Base-by-base conservation (phyloP, 2,113 vertebrate genomes). In the Sarotherodon lohbergeri region DNA sequence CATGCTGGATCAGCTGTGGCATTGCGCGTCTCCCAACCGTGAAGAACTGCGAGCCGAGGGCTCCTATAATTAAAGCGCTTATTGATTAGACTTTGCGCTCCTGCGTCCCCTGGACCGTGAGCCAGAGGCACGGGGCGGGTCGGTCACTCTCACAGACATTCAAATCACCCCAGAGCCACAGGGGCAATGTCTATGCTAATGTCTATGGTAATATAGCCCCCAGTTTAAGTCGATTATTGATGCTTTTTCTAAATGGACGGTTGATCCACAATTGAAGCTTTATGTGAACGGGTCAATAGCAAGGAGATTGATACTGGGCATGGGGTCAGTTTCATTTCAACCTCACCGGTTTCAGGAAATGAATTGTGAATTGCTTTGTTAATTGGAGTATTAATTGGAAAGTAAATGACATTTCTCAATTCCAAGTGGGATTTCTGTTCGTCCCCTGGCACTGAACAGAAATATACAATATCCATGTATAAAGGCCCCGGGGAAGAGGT, bases 61-160 rank as follows among this genome's bases (percentile, higher is more conserved):
- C 87, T 52, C 43, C 78, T 86, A 71, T 94, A 95, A 96, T 95
- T 94, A 96, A 96, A 96, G 93, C 80, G 80, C 90, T 93, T 95
- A 97, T 96, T 96, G 96, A 96, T 96, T 95, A 87, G 90, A 90
- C 93, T 90, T 56, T 83, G 82, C 61, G 87, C 91, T 88, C 83
- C 92, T 92, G 91, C 61, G 88, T 85, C 63, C 91, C 86, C 78
- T 89, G 90, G 90, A 95, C 89, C 87, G 68, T 93, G 92, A 84
- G 88, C 85, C 71, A 10, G 88, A 92, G 87, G 90, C 87, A 13
- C 73, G 10, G 86, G 88, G 89, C 66, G 76, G 91, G 83, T 91
- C 88, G 80, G 57, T 89, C 90, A 27, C 80, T 89, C 88, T 93
- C 88, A 87, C 86, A 94, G 90, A 93, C 90, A 91, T 92, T 88